A percentile compares a stretch with the other conserved stretches of the same genome.
Conservation (phyloP, 2,888 invertebrate species). For the Parapristionchus giblindavisi region DNA sequence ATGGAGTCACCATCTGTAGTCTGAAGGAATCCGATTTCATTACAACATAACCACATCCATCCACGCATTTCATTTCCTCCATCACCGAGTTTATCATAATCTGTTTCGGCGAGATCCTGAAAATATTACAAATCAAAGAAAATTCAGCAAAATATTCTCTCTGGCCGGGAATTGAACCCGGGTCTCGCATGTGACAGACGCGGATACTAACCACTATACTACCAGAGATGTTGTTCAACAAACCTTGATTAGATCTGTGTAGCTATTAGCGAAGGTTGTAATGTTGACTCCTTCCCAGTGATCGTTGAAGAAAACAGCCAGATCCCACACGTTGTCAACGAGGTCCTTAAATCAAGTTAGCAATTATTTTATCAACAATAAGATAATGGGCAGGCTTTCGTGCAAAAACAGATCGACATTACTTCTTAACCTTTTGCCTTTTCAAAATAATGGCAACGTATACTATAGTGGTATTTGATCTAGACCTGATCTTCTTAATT, state of each 20-base stretch:
- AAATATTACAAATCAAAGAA: not conserved
- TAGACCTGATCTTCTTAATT: too few species aligned
- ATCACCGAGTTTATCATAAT: constrained; percentile 33
- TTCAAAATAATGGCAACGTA: too few species aligned
- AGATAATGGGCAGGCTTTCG: not conserved
- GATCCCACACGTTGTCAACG: constrained; percentile 33
- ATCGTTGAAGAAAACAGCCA: constrained; percentile 3
- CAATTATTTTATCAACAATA: not conserved
- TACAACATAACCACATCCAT: constrained; percentile 65
- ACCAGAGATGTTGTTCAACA: not conserved
- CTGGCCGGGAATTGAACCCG: not conserved
- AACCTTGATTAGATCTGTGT: constrained; percentile 15
- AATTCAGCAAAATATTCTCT: not conserved
- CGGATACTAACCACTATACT: not conserved
- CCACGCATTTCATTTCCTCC: constrained; percentile 39
- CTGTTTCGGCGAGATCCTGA: constrained; percentile 21
- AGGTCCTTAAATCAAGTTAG: not conserved
- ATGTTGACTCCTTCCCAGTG: constrained; percentile 25
- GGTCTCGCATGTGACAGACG: not conserved
- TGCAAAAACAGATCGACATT: not conserved
- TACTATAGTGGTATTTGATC: too few species aligned
- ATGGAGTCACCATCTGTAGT: constrained; percentile 58
- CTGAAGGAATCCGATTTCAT: constrained; percentile 62
- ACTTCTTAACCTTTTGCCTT: not conserved
- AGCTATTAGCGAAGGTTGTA: constrained; percentile 18